Evolutionary conservation across 1,140 invertebrate genomes (phyloP).

Genomic region (Zaprionus taronus): DNA sequence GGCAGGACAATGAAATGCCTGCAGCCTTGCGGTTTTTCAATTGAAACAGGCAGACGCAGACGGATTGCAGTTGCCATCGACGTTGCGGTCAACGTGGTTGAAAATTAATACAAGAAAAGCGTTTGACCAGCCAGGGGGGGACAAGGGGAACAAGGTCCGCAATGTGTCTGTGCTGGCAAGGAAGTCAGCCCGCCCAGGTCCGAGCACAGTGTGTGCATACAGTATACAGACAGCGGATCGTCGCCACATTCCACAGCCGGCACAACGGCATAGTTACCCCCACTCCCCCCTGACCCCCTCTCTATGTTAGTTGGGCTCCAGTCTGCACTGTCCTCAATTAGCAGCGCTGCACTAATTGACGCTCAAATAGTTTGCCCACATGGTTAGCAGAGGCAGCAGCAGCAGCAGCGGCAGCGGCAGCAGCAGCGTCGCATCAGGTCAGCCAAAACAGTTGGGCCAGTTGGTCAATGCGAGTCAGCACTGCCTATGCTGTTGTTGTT

Average conservation of each 20-base stretch:
- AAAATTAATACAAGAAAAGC: constrained; percentile 40
- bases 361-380: constrained; percentile 67
- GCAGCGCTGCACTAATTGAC: constrained; percentile 68
- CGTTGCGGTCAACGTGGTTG: constrained; percentile 46
- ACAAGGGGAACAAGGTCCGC: background rate
- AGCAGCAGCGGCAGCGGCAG: background rate
- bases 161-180: constrained; percentile 3
- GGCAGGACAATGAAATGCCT: constrained; percentile 38
- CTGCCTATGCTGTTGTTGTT: background rate
- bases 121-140: background rate
- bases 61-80: constrained; percentile 10
- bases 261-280: constrained; percentile 40
- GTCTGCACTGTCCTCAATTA: constrained; percentile 76
- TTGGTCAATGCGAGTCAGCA: constrained; percentile 28
- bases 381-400: constrained; percentile 51
- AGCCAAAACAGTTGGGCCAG: constrained; percentile 46
- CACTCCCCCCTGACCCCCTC: background rate
- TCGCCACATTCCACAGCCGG: constrained; percentile 47
- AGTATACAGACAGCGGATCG: constrained; percentile 1
- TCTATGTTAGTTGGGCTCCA: constrained; percentile 26
- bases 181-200: constrained; percentile 13
- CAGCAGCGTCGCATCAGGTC: constrained; percentile 27
- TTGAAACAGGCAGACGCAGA: constrained; percentile 34
- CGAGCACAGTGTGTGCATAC: background rate
- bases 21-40: constrained; percentile 51